A percentile compares a stretch with the other conserved stretches of the same genome.
Conservation (phyloP, 2,888 invertebrate genomes). For the Atethmia centrago region DNA sequence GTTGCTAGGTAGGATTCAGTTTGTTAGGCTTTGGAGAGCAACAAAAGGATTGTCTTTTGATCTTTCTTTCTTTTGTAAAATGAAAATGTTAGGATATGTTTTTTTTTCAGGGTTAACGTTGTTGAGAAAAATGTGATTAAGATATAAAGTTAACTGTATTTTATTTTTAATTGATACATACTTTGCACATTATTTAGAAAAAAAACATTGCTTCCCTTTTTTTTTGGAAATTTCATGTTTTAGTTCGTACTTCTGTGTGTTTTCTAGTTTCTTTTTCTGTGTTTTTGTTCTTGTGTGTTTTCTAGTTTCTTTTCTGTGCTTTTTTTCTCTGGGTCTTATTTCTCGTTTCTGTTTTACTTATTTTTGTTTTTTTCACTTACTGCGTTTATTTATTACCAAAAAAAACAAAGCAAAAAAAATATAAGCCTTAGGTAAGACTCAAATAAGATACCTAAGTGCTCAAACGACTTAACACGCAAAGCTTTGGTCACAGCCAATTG, state of each 20-base stretch:
- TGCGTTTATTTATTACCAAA: neutral
- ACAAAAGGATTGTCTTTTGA: constrained; percentile 30
- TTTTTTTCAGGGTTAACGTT: neutral
- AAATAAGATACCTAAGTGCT: constrained; percentile 17
- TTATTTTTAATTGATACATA: neutral
- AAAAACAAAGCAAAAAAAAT: neutral
- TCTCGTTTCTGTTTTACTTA: too few relatives aligned
- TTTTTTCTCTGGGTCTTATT: too few relatives aligned
- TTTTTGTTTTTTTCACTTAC: too few relatives aligned
- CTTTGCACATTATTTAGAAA: neutral
- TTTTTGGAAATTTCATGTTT: neutral
- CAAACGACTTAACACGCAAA: constrained; percentile 19
- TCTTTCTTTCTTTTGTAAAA: constrained; percentile 6
- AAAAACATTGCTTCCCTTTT: neutral
- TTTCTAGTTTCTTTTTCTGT: too few relatives aligned
- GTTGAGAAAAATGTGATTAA: neutral
- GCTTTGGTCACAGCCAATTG: constrained; percentile 32
- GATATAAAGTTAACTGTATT: neutral
- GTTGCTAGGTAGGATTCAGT: constrained; percentile 70
- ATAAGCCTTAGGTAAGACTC: neutral
- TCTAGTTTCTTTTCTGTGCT: too few relatives aligned
- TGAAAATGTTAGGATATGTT: too few relatives aligned
- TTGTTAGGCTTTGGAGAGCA: constrained; percentile 34
- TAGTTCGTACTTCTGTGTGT: neutral
- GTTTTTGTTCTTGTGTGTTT: too few relatives aligned